Evolutionary conservation across 2,113 vertebrate genomes (phyloP).

Genomic region (Lepisosteus osseus): DNA sequence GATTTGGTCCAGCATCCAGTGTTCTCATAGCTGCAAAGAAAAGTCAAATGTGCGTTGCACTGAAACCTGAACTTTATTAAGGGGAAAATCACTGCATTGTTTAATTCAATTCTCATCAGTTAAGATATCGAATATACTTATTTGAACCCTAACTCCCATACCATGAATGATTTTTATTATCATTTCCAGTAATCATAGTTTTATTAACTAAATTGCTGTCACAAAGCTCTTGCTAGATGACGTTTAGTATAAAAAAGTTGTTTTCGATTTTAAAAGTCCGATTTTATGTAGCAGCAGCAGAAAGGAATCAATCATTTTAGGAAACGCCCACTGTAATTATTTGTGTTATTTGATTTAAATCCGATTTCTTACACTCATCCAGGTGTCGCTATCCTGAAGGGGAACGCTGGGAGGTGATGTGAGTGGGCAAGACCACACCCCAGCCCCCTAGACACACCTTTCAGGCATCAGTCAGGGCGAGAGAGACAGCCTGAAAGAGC

Average conservation of each 20-base stretch:
- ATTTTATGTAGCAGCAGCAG: no score
- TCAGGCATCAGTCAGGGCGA: constrained; percentile 33
- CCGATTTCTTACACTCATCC: no score
- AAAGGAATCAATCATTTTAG: no score
- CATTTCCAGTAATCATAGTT: constrained; percentile 29
- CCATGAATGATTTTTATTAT: constrained; percentile 49
- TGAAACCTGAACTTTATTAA: constrained; percentile 34
- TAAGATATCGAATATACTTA: constrained; percentile 18
- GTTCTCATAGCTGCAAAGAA: no score
- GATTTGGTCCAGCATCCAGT: no score
- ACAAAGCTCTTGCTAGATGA: constrained; percentile 27
- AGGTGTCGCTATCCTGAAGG: no score
- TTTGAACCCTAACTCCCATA: constrained; percentile 26
- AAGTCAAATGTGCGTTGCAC: no score
- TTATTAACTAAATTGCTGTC: constrained; percentile 31
- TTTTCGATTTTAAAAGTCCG: no score
- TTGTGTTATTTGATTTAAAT: no score
- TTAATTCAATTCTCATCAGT: constrained; percentile 13
- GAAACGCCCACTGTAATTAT: no score
- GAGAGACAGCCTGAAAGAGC: constrained; percentile 47
- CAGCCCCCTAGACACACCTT: constrained; percentile 25
- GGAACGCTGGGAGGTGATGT: no score
- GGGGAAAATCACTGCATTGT: no score
- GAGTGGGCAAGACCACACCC: constrained; percentile 20
- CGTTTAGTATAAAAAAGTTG: constrained; percentile 12